Evolutionary conservation across 2,113 vertebrate genomes (phyloP).

Genomic region (Varanus komodoensis): DNA sequence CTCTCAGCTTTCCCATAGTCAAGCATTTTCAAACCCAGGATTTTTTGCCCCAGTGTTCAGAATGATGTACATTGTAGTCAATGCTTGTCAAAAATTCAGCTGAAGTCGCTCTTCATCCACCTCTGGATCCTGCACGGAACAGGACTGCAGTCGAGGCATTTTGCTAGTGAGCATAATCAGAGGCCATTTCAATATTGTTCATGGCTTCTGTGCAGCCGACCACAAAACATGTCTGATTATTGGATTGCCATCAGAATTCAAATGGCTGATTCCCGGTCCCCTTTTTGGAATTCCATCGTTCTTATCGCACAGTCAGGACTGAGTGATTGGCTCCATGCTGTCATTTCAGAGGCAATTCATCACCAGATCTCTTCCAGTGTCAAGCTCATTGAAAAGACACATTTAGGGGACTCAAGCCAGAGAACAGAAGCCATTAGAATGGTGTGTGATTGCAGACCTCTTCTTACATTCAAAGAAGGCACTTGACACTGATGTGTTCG

Average conservation of each 20-base stretch:
- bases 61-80: too few relatives aligned
- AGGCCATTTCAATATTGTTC: not conserved
- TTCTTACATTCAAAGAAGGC: not conserved
- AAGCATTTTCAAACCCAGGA: too few relatives aligned
- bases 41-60: too few relatives aligned
- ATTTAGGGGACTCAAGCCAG: slow-evolving; percentile 7
- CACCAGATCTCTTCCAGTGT: slow-evolving; percentile 34
- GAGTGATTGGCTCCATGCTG: slow-evolving; percentile 50
- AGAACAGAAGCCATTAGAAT: not conserved
- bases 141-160: too few relatives aligned
- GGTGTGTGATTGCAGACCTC: not conserved
- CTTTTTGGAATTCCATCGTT: not conserved
- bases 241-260: slow-evolving; percentile 40
- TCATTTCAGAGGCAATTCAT: slow-evolving; percentile 29
- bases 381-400: slow-evolving; percentile 26
- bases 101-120: too few relatives aligned
- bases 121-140: too few relatives aligned
- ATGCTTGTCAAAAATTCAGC: too few relatives aligned
- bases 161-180: too few relatives aligned
- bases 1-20: too few relatives aligned
- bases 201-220: rapidly evolving
- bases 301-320: not conserved
- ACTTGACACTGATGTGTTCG: not conserved
- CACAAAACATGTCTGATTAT: not conserved
- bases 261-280: rapidly evolving